A percentile compares a stretch with the other conserved stretches of the same genome.
These are phyloP conservation scores for Heteromurus nitidus DNA, from an alignment of 2,888 invertebrate species.

Conservation along the genomic window DNA sequence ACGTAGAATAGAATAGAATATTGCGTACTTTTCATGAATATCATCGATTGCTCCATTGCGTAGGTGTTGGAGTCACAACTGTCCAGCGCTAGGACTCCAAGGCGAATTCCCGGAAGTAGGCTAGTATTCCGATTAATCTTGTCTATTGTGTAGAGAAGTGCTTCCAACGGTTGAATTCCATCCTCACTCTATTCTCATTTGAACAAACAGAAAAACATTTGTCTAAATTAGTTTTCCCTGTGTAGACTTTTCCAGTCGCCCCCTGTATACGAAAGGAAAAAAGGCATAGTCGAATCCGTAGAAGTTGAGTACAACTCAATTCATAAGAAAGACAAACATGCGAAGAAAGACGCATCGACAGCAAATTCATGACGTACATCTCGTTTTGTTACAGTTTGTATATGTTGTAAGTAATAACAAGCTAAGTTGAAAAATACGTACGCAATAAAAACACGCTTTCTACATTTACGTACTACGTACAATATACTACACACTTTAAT, in stretches of 20 bases:
- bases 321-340: background rate
- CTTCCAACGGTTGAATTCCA: conserved; percentile 83
- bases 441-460: too few species aligned
- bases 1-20: background rate
- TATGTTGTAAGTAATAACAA: too few species aligned
- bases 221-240: background rate
- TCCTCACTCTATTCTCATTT: conserved; percentile 79
- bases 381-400: too few species aligned
- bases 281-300: background rate
- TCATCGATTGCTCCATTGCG: conserved; percentile 83
- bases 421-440: too few species aligned
- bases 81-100: conserved; percentile 81
- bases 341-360: background rate
- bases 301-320: background rate
- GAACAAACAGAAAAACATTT: conserved; percentile 18
- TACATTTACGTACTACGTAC: too few species aligned
- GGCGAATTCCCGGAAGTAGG: conserved; percentile 80
- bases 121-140: conserved; percentile 80
- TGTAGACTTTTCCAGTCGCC: background rate
- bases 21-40: conserved; percentile 79
- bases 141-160: conserved; percentile 82
- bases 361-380: background rate
- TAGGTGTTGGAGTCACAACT: conserved; percentile 82
- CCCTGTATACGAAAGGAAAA: background rate
- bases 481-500: too few species aligned